Conservation (phyloP, 2,888 invertebrate genomes). For the Biston stratarius region DNA sequence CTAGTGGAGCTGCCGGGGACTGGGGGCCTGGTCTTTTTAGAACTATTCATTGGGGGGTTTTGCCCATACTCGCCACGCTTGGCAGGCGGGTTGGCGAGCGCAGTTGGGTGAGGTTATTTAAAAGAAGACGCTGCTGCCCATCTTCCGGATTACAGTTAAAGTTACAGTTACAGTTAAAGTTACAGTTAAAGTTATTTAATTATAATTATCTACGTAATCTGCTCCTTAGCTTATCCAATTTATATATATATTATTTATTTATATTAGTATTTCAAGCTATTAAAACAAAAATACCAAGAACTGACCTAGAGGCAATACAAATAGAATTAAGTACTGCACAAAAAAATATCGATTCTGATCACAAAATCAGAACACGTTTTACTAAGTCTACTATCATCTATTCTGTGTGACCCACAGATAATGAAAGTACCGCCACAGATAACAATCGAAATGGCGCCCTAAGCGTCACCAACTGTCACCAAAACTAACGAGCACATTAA, state of each 20-base stretch:
- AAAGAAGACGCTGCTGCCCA: no score
- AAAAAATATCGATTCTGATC: slow-evolving; percentile 53
- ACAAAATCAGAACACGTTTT: slow-evolving; percentile 44
- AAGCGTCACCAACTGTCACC: slow-evolving; percentile 79
- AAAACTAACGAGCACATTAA: slow-evolving; percentile 80
- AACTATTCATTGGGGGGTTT: no score
- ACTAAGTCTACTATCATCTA: slow-evolving; percentile 8
- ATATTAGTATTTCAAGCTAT: slow-evolving; percentile 28
- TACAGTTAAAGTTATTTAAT: not conserved
- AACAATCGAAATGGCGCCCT: slow-evolving; percentile 82
- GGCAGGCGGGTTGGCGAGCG: no score
- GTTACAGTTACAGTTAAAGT: no score
- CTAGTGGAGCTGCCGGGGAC: no score
- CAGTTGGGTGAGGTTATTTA: no score
- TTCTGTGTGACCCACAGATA: slow-evolving; percentile 58
- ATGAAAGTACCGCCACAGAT: slow-evolving; percentile 69
- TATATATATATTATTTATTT: not conserved
- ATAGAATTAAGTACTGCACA: slow-evolving; percentile 36
- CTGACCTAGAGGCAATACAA: slow-evolving; percentile 28
- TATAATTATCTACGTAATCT: slow-evolving; percentile 13
- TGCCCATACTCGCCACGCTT: no score
- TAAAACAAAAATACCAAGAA: slow-evolving; percentile 33
- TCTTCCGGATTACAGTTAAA: no score
- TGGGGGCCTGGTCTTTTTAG: no score
- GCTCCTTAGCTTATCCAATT: slow-evolving; percentile 21